Percentiles rank a stretch among this genome's conserved stretches.
phyloP scores from a whole-genome alignment of 2,888 invertebrate species.

The Plemyria rubiginata region DNA sequence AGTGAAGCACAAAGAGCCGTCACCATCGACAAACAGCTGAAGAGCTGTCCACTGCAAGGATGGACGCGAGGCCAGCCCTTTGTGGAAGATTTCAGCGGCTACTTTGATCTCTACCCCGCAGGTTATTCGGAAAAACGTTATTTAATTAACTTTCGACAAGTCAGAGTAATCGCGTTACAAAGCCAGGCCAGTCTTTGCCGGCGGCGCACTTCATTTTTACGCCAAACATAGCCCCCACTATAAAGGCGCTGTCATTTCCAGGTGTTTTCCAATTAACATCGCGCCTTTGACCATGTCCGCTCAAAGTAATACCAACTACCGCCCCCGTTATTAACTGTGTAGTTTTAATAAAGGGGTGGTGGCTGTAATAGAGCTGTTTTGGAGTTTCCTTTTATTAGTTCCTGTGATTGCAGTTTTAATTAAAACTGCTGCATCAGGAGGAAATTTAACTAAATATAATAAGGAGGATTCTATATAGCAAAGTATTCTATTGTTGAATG shows the following conservation, averaged over 20 bases:
- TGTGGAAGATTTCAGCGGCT: constrained; percentile 71
- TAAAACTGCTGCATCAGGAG: neutral
- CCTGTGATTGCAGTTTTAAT: constrained; percentile 27
- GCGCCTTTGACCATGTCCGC: constrained; percentile 78
- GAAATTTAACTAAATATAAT: neutral
- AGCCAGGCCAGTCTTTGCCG: constrained; percentile 80
- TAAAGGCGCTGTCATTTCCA: constrained; percentile 83
- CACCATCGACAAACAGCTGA: constrained; percentile 52
- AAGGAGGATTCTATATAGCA: no score
- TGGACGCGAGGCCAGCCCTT: constrained; percentile 73
- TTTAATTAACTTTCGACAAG: constrained; percentile 85
- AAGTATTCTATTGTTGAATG: no score
- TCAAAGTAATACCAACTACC: constrained; percentile 69
- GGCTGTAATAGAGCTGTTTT: constrained; percentile 60
- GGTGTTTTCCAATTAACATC: constrained; percentile 83
- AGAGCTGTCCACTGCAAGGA: constrained; percentile 71
- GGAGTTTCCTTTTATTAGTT: constrained; percentile 40
- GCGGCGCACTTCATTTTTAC: constrained; percentile 79
- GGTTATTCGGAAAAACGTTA: constrained; percentile 84
- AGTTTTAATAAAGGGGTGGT: constrained; percentile 68
- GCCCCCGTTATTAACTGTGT: constrained; percentile 69
- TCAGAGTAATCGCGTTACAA: constrained; percentile 83
- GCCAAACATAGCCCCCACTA: constrained; percentile 69
- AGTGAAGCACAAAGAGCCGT: constrained; percentile 21
- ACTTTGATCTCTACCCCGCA: constrained; percentile 79